Evolutionary conservation across 64 coral and sea anemone genomes (phyloP).

Genomic region (Dendronephthya gigantea): DNA sequence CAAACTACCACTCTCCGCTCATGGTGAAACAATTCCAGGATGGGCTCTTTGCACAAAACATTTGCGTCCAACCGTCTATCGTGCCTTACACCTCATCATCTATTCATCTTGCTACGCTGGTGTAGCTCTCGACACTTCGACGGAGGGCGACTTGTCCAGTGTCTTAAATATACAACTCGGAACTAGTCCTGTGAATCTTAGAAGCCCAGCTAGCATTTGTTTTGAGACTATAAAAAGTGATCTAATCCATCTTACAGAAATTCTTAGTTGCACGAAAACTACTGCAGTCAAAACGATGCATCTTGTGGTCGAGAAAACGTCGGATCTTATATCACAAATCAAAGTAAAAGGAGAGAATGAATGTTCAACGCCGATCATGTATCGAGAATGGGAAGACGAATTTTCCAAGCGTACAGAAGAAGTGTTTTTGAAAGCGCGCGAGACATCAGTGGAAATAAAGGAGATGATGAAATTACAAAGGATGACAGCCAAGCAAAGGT

Average conservation of each 20-base stretch:
- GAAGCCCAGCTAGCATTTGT: neutral
- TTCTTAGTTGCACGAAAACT: neutral
- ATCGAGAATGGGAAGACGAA: neutral
- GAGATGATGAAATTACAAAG: neutral
- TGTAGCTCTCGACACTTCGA: neutral
- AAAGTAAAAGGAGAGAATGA: neutral
- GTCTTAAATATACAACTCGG: neutral
- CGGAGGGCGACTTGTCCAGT: neutral
- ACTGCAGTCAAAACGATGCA: neutral
- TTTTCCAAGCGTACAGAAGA: neutral
- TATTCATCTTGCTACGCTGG: neutral
- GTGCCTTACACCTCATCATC: neutral
- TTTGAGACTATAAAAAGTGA: neutral
- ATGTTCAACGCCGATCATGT: neutral
- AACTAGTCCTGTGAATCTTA: neutral
- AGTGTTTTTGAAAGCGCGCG: neutral
- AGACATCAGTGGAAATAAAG: neutral
- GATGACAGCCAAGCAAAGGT: neutral
- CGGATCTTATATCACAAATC: neutral
- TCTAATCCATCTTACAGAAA: neutral
- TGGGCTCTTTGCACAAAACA: neutral
- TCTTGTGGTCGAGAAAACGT: neutral
- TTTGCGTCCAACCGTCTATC: neutral
- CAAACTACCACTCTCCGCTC: neutral
- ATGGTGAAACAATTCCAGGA: neutral